phyloP scores from a whole-genome alignment of 2,113 vertebrate species.

The Myotis yumanensis region DNA sequence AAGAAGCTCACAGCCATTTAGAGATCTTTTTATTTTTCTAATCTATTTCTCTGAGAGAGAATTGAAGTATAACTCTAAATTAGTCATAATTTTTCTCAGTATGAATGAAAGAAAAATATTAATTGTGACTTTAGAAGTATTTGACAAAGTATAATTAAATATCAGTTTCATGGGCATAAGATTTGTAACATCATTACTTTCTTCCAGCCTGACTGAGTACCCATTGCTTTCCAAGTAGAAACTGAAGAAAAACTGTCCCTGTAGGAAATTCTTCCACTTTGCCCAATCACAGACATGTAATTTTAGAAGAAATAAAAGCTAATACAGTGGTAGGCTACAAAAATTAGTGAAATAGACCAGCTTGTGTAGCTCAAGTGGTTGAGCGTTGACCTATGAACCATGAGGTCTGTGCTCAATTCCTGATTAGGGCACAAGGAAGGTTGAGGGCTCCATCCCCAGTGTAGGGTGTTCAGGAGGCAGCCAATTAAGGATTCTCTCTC shows the following conservation, averaged over 20 bases:
- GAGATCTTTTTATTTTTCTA: neutral
- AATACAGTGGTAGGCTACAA: neutral
- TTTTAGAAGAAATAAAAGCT: neutral
- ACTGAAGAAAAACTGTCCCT: neutral
- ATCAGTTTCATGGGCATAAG: neutral
- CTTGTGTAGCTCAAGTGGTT: no score
- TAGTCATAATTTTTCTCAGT: neutral
- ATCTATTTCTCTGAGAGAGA: conserved; percentile 11
- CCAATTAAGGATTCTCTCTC: no score
- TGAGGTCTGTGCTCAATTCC: no score
- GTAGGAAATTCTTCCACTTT: neutral
- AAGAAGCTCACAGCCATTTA: neutral
- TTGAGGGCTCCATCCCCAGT: no score
- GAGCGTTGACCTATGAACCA: no score
- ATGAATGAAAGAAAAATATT: neutral
- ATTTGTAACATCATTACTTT: neutral
- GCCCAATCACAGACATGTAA: neutral
- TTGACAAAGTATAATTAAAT: neutral
- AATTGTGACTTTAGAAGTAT: neutral
- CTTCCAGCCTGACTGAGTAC: neutral
- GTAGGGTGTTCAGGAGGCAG: no score
- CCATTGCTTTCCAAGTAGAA: neutral
- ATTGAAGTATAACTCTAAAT: neutral
- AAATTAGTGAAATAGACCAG: neutral
- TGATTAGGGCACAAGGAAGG: no score